Evolutionary conservation across 1,140 invertebrate genomes (phyloP), one percentile per base, ranked within the genome.

Genomic region (Druon quercuslanigerum): DNA sequence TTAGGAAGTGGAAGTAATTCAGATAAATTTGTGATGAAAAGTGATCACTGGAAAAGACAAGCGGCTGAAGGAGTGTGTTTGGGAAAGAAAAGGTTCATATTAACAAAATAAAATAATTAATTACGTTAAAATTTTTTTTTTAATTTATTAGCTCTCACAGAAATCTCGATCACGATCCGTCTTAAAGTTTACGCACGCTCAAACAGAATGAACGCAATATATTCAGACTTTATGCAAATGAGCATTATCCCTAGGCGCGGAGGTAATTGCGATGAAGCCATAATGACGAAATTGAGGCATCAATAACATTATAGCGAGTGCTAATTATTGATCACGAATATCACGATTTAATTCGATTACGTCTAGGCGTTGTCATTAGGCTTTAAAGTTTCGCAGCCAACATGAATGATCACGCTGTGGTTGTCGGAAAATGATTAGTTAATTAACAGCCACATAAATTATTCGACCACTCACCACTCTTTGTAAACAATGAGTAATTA

Each of bases 251-350:
- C 20, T 33, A 33, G 3, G 57, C 25, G n/a, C 54, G 20, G 13
- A 25, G 57, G 57, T 33, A 66, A 33, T 66, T 33, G 40, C 57
- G 57, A 66, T 66, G 57, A 20, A 33, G 57, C 40, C 40, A 66
- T 66, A 66, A 66, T 66, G 40, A 66, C 57, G 57, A 66, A 66
- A 66, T 66, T 66, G 57, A 33, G 19, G 19, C 57, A 66, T 66
- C 57, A 66, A 66, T 66, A 66, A 13, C 14, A 25, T 19, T 17
- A 56, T 33, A 33, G 13, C 57, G 57, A 12, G 13, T 14, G 56
- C 20, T 60, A 13, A 60, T 60, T 60, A 25, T 20, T 8, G 14
- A 66, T 66, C 57, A 66, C 12, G 16, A 66, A 33, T 25, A 11
- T 25, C 25, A 33, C 25, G 25, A 33, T 33, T 33, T 33, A 60